Conservation (phyloP, 1,140 invertebrate genomes). For the Scaptomyza hsui region DNA sequence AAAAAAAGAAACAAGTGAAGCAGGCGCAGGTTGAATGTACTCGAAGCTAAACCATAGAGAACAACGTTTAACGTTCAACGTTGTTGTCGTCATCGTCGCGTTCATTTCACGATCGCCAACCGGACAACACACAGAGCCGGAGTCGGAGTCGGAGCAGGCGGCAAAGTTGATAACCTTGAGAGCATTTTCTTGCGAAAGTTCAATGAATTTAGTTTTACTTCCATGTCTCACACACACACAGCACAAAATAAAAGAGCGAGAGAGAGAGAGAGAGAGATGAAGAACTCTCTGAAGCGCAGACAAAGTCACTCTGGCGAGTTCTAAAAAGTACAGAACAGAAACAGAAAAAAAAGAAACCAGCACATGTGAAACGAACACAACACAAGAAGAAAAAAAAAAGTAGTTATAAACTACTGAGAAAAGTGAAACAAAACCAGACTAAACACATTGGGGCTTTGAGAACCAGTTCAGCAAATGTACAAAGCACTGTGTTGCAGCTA, state of each 20-base stretch:
- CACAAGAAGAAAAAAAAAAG: slow-evolving; percentile 28
- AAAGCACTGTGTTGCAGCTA: slow-evolving; percentile 36
- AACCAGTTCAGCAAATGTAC: slow-evolving; percentile 76
- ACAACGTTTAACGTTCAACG: slow-evolving; percentile 47
- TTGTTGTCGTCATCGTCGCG: slow-evolving; percentile 16
- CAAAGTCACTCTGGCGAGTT: slow-evolving; percentile 39
- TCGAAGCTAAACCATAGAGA: slow-evolving; percentile 68
- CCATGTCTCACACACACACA: slow-evolving; percentile 63
- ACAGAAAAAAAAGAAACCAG: slow-evolving; percentile 52
- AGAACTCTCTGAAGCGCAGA: slow-evolving; percentile 31
- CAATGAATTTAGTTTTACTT: slow-evolving; percentile 84
- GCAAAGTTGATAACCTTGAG: slow-evolving; percentile 84
- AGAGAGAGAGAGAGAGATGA: slow-evolving; percentile 2
- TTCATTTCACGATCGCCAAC: slow-evolving; percentile 55
- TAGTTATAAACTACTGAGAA: slow-evolving; percentile 58
- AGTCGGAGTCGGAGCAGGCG: slow-evolving; percentile 16
- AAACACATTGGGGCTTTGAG: slow-evolving; percentile 69
- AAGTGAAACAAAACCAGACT: slow-evolving; percentile 82
- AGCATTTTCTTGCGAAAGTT: slow-evolving; percentile 84
- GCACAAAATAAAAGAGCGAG: slow-evolving; percentile 34
- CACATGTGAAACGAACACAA: slow-evolving; percentile 57
- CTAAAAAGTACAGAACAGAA: slow-evolving; percentile 27
- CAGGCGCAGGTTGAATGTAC: slow-evolving; percentile 71
- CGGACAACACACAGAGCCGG: slow-evolving; percentile 42
- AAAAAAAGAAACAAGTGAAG: slow-evolving; percentile 37